Conservation (phyloP, 2,113 vertebrate species). For the Alces alces region DNA sequence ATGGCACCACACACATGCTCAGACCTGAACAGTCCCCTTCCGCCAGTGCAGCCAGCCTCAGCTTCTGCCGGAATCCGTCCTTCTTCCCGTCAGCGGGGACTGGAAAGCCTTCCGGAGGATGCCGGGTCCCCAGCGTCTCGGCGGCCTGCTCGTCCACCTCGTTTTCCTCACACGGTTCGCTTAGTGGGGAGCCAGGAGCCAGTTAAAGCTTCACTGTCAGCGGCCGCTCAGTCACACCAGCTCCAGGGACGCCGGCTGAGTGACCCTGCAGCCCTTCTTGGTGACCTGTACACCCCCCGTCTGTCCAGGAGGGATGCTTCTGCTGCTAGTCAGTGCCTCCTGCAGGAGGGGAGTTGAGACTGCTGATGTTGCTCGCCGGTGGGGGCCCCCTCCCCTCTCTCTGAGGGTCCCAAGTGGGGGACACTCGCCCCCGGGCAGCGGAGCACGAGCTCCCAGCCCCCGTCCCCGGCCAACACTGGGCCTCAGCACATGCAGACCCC, state of each 20-base stretch:
- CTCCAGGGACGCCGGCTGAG: not conserved
- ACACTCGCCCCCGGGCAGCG: rapidly evolving
- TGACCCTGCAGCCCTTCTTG: rapidly evolving
- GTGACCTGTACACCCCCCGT: rapidly evolving
- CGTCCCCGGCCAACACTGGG: not conserved
- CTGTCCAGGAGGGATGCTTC: rapidly evolving
- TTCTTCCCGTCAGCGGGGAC: rapidly evolving
- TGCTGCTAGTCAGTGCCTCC: rapidly evolving
- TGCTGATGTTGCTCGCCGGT: rapidly evolving
- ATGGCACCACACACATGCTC: rapidly evolving
- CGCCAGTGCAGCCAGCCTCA: rapidly evolving
- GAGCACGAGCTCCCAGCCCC: rapidly evolving
- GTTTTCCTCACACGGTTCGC: rapidly evolving
- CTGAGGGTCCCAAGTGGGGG: rapidly evolving
- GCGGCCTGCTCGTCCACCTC: rapidly evolving
- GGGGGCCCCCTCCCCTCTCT: not conserved
- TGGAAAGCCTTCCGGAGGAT: not conserved
- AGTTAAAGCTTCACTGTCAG: rapidly evolving
- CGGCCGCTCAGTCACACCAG: rapidly evolving
- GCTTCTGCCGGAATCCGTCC: not conserved
- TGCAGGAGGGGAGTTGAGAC: rapidly evolving
- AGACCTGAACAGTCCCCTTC: no score
- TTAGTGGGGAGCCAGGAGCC: not conserved
- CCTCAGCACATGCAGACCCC: rapidly evolving
- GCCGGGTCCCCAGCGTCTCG: not conserved